Evolutionary conservation across 2,888 invertebrate species (phyloP).

Genomic region (Drosophila barbarae): DNA sequence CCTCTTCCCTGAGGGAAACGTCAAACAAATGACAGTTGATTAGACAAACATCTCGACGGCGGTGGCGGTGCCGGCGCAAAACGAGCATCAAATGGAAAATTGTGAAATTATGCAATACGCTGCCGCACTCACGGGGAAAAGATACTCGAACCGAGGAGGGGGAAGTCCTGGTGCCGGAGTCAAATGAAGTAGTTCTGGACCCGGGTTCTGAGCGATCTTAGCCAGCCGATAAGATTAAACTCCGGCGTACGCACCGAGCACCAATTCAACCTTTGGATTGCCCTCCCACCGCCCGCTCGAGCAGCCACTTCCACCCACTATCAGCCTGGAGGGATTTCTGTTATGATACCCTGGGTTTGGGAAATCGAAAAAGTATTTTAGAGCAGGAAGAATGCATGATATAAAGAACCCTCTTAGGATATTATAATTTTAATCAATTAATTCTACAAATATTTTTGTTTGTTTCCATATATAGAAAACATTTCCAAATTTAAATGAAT

Average conservation of each 20-base stretch:
- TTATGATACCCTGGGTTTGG: not conserved
- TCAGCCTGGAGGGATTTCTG: slow-evolving; percentile 25
- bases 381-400: not conserved
- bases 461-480: too few species aligned
- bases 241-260: slow-evolving; percentile 63
- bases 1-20: slow-evolving; percentile 75
- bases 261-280: slow-evolving; percentile 36
- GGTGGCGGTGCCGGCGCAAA: slow-evolving; percentile 56
- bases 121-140: slow-evolving; percentile 48
- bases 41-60: slow-evolving; percentile 78
- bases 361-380: not conserved
- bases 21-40: slow-evolving; percentile 79
- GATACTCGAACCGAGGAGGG: slow-evolving; percentile 4
- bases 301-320: slow-evolving; percentile 36
- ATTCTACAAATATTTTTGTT: too few species aligned
- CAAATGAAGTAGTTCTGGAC: slow-evolving; percentile 73
- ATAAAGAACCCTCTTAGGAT: too few species aligned
- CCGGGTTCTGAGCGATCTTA: slow-evolving; percentile 59
- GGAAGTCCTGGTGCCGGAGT: slow-evolving; percentile 29
- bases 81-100: slow-evolving; percentile 79
- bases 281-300: not conserved
- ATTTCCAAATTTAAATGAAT: too few species aligned
- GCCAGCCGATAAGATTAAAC: slow-evolving; percentile 68
- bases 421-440: too few species aligned
- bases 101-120: slow-evolving; percentile 79